Percentiles rank a stretch among this genome's conserved stretches.
phyloP scores from a whole-genome alignment of 92 coral and sea anemone genomes.

The Actinostola sp. region DNA sequence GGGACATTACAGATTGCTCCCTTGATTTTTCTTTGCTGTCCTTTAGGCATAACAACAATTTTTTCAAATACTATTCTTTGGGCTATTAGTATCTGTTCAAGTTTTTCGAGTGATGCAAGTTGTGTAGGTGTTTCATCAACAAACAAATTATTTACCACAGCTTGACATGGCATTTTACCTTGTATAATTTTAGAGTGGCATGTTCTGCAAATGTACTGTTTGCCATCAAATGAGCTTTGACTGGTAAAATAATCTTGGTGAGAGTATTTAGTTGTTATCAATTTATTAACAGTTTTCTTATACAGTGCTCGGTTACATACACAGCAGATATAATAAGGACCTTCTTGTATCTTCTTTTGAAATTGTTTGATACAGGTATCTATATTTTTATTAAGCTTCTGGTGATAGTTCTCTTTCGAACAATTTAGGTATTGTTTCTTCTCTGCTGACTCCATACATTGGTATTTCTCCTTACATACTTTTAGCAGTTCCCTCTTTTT shows the following conservation, averaged over 20 bases:
- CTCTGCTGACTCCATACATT: too few relatives aligned
- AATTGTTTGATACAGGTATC: conserved; percentile 39
- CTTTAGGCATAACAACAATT: conserved; percentile 65
- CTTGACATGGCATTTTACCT: conserved; percentile 68
- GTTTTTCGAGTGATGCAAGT: conserved; percentile 60
- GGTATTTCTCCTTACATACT: too few relatives aligned
- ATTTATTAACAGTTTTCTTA: conserved; percentile 24
- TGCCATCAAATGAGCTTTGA: conserved; percentile 57
- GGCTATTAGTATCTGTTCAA: conserved; percentile 66
- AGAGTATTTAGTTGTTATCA: background rate
- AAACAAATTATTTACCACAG: conserved; percentile 52
- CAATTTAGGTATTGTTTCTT: too few relatives aligned
- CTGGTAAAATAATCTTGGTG: background rate
- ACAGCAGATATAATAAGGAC: conserved; percentile 60
- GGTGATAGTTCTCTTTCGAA: too few relatives aligned
- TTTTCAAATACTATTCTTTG: conserved; percentile 63
- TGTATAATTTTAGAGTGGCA: conserved; percentile 64
- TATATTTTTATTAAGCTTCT: too few relatives aligned
- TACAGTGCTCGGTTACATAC: conserved; percentile 57
- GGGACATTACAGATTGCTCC: conserved; percentile 76
- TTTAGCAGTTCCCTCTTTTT: too few relatives aligned
- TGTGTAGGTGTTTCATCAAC: conserved; percentile 61
- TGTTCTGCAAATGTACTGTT: conserved; percentile 69
- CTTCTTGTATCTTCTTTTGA: conserved; percentile 58
- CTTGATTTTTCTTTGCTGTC: conserved; percentile 59